These are phyloP conservation scores for Epizoanthus rinbou DNA, from an alignment of 92 coral and sea anemone genomes.

Conservation along the genomic window DNA sequence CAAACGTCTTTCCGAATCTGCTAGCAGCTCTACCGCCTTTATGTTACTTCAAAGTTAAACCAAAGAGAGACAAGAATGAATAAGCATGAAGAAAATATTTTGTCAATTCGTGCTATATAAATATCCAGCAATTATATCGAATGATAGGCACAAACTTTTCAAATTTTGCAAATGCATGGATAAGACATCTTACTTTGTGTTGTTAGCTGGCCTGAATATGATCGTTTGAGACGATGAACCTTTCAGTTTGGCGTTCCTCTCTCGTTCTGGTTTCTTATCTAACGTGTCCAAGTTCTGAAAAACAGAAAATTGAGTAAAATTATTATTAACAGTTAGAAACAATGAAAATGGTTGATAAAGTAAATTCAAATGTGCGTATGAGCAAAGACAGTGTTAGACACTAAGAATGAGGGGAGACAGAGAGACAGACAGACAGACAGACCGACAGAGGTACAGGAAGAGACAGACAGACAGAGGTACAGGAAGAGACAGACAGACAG, in stretches of 20 bases:
- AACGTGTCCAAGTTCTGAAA: slow-evolving; percentile 47
- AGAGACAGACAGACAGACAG: no score
- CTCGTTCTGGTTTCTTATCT: slow-evolving; percentile 64
- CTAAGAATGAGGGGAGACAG: no score
- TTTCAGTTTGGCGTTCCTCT: slow-evolving; percentile 57
- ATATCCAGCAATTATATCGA: not conserved
- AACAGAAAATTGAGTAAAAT: not conserved
- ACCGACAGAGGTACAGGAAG: no score
- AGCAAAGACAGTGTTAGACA: no score
- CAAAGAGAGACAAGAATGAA: not conserved
- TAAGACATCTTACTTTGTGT: slow-evolving; percentile 49
- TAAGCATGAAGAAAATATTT: slow-evolving; percentile 18
- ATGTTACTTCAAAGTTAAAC: slow-evolving; percentile 55
- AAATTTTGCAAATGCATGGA: not conserved
- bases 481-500: no score
- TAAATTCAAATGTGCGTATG: no score
- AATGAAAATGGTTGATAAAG: no score
- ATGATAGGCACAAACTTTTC: not conserved
- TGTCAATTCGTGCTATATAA: not conserved
- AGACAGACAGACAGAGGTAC: no score
- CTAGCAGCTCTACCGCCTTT: slow-evolving; percentile 73
- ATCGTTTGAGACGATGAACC: slow-evolving; percentile 82
- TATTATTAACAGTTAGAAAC: no score
- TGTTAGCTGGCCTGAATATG: slow-evolving; percentile 86
- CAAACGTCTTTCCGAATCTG: slow-evolving; percentile 77